Percentiles rank a stretch among this genome's conserved stretches.
These are phyloP conservation scores for Silurus asotus DNA, from an alignment of 2,113 vertebrate genomes.

Conservation along the genomic window DNA sequence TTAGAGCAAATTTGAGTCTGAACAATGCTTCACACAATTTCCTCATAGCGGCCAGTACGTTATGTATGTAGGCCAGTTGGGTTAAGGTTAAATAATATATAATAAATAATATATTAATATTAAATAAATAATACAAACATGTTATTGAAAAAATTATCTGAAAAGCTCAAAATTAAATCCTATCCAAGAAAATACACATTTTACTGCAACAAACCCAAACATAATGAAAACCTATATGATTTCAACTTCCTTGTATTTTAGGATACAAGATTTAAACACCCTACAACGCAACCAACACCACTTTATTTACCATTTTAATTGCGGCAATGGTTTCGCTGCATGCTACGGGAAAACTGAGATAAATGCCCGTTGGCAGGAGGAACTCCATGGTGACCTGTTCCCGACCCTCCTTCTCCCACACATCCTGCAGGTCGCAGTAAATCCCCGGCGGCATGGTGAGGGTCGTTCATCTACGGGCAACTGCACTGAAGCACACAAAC, in stretches of 20 bases:
- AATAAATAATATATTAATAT: too few relatives aligned
- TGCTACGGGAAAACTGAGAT: constrained; percentile 86
- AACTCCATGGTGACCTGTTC: constrained; percentile 88
- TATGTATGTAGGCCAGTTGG: not conserved
- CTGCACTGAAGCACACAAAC: constrained; percentile 61
- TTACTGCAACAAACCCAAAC: not conserved
- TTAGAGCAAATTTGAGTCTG: not conserved
- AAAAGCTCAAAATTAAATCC: not conserved
- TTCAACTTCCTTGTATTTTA: not conserved
- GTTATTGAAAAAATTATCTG: too few relatives aligned
- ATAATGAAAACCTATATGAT: not conserved
- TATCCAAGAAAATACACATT: not conserved
- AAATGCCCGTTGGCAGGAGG: constrained; percentile 93
- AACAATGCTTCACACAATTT: not conserved
- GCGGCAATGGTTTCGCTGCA: constrained; percentile 84
- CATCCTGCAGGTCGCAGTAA: constrained; percentile 89
- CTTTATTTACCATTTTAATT: constrained; percentile 87
- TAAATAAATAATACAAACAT: not conserved
- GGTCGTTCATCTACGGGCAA: constrained; percentile 75
- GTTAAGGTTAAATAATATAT: too few relatives aligned
- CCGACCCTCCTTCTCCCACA: constrained; percentile 88
- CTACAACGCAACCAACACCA: too few relatives aligned
- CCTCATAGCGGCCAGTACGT: not conserved
- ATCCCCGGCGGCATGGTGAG: constrained; percentile 92
- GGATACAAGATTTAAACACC: not conserved